Base-by-base conservation (phyloP, 2,888 invertebrate species). In the Spisula solida region DNA sequence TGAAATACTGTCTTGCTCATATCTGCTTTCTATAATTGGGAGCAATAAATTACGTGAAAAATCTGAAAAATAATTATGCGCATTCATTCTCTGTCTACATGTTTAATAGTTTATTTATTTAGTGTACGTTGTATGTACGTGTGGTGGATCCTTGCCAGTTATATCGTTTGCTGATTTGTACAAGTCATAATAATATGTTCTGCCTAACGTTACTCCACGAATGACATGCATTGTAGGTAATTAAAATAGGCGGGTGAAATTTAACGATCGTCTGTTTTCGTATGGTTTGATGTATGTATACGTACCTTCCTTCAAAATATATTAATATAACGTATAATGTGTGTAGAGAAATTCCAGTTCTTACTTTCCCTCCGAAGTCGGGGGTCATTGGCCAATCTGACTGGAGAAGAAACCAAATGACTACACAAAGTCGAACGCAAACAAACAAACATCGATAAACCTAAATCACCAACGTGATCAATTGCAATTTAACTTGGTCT, bases 1-100 rank as follows among this genome's bases (percentile, higher is more conserved):
- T 86, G 86, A 86, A 86, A 86, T 86, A 86, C 86, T 75, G 81
- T 70, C 75, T 75, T 55, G 81, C n/a, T 75, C 70, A 75, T 81
- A 81, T 82, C 86, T 86, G 86, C 75, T 41, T 75, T 81, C 70
- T 81, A 47, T 88, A 81, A 84, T 81, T 81, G 79, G 78, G 79
- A 79, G 56, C 51, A 55, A 85, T 87, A 79, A 83, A 83, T 80
- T 87, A 83, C 83, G 56, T 83, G 78, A 87, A 78, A 51, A 87
- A 51, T 14, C 75, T 56, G 14, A 86, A 55, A 82, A 56, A 75
- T 81, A 81, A 75, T 55, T 18, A 82, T 5, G 75, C 29, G 34
- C 82, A 78, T 82, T 87, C 86, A 25, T 78, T 56, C 55, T 55
- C 82, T 78, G 34, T 34, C 51, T 51, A 51, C 79, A 55, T 55